Base-by-base conservation (phyloP, 2,888 invertebrate genomes). In the Zhuqinia jingwanae region DNA sequence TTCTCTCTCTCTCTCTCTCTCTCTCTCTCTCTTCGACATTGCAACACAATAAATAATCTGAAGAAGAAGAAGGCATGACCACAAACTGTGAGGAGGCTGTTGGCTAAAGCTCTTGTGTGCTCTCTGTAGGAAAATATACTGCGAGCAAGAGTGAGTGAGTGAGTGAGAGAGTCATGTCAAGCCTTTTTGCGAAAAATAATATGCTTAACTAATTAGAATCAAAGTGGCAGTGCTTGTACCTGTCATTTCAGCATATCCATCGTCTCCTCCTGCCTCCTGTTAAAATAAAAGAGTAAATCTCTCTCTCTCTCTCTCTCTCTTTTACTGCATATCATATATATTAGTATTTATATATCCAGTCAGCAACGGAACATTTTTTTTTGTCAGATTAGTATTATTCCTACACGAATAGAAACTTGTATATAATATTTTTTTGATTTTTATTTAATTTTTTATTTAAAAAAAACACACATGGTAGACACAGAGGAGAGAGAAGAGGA, bases 201-300 rank as follows among this genome's bases (percentile, higher is more conserved):
- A 77, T 86, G 81, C 86, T 86, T 65, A 75, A 81, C 86, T 86
- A 86, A 86, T 86, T 86, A 86, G 86, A 81, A 76, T 77, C 68
- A 86, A 81, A 86, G 86, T 86, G 85, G 86, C 81, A 70, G 86
- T 81, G 77, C 86, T 86, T 86, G 86, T 86, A 86, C 86, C 86
- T 86, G 86, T 86, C 86, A 86, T 81, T 76, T 68, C 53, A 85
- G 27, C 80, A 81, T 79, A 85, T 79, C 75, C 56, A 75, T 75
- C 75, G 53, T 75, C 75, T 70, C 70, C 70, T 70, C 70, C 70
- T 70, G 70, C 70, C 70, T 70, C 70, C 70, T 70, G 70, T 70
- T 70, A 36, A 36, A 36, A 22, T n/a, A 70, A 47, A 20, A 47
- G 50, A 70, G 70, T 22, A 50, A 70, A 65, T 17, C 50, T 50